Percentiles rank a stretch among this genome's conserved stretches.
Conservation (phyloP, 2,797 vertebrate genomes). For the Sternarchorhynchus goeldii region DNA sequence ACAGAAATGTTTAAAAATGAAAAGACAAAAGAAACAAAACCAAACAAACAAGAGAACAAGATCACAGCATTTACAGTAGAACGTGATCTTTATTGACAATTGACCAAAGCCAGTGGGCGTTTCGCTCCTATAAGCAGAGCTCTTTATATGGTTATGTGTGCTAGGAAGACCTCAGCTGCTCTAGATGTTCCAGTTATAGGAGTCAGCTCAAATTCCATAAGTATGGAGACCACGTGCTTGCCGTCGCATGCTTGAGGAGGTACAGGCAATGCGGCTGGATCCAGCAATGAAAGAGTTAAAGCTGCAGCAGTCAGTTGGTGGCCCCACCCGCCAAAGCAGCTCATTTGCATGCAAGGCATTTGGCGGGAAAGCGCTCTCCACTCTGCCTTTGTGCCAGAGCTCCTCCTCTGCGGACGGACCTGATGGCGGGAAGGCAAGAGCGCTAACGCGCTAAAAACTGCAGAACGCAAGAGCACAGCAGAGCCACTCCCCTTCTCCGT, state of each 20-base stretch:
- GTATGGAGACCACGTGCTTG: neutral
- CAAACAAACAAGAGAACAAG: too few relatives aligned
- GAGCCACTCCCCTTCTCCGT: constrained; percentile 42
- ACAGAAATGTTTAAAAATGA: too few relatives aligned
- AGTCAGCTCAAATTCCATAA: constrained; percentile 16
- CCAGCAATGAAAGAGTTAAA: constrained; percentile 59
- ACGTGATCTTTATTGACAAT: too few relatives aligned
- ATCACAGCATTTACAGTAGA: too few relatives aligned
- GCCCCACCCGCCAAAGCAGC: constrained; percentile 38
- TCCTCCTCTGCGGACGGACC: constrained; percentile 68
- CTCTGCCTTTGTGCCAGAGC: constrained; percentile 59
- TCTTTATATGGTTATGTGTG: neutral
- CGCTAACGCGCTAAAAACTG: constrained; percentile 51
- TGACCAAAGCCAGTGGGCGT: too few relatives aligned
- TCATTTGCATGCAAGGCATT: constrained; percentile 60
- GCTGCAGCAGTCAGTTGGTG: neutral
- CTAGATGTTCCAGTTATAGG: neutral
- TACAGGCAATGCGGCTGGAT: neutral
- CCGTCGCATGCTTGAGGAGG: neutral
- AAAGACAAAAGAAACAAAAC: too few relatives aligned
- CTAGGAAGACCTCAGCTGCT: neutral
- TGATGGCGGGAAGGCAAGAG: constrained; percentile 78
- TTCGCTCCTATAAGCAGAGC: too few relatives aligned
- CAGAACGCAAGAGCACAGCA: constrained; percentile 47
- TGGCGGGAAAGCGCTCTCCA: constrained; percentile 60